Percentiles rank a stretch among this genome's conserved stretches.
Conservation (phyloP, 2,888 invertebrate species). For the Tridacna crocea region DNA sequence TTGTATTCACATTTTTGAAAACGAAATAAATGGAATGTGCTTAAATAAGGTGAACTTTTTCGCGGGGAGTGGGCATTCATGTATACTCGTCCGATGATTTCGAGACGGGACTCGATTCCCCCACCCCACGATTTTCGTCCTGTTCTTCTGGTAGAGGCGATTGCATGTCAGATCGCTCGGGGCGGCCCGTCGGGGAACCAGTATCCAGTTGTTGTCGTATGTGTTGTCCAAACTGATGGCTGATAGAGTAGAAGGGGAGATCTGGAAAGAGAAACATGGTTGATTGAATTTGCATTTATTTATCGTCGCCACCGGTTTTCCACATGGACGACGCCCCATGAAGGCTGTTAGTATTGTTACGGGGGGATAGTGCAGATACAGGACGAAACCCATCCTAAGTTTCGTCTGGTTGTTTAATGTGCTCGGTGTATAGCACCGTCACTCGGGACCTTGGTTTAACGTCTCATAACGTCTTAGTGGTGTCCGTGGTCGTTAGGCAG, state of each 20-base stretch:
- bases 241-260: not conserved
- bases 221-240: slow-evolving; percentile 3
- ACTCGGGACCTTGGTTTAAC: not conserved
- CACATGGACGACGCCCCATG: no score
- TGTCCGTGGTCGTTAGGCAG: not conserved
- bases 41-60: no score
- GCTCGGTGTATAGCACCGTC: no score
- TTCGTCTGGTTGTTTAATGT: no score
- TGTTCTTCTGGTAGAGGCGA: not conserved
- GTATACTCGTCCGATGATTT: not conserved
- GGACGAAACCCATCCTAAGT: no score
- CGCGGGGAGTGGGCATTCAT: not conserved
- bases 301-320: no score
- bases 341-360: no score
- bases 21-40: no score
- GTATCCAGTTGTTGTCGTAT: not conserved
- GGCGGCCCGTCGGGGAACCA: not conserved
- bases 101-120: not conserved
- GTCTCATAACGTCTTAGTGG: not conserved
- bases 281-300: no score
- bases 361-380: no score
- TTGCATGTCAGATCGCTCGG: not conserved
- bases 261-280: slow-evolving; percentile 3
- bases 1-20: no score
- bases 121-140: not conserved